These are phyloP conservation scores for Rhaphigaster nebulosa DNA, from an alignment of 2,888 invertebrate species.

Conservation along the genomic window DNA sequence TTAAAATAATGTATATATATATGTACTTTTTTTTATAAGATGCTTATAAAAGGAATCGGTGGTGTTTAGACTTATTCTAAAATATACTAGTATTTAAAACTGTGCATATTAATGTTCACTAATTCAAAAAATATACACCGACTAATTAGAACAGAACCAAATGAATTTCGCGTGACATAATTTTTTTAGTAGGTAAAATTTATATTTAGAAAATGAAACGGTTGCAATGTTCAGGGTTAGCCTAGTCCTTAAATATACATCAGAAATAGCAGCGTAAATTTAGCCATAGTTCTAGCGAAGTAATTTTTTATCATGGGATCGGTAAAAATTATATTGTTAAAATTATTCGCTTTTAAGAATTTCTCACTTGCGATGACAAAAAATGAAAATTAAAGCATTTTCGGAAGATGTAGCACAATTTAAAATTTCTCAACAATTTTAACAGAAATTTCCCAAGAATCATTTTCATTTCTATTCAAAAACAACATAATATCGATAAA, in stretches of 20 bases:
- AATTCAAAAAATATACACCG: background rate
- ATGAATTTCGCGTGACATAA: background rate
- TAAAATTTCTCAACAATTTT: too few species aligned
- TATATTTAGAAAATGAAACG: constrained; percentile 17
- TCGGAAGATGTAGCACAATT: too few species aligned
- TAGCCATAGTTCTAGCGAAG: background rate
- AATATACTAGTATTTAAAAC: too few species aligned
- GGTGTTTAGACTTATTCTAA: too few species aligned
- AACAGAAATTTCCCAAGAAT: too few species aligned
- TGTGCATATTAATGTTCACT: background rate
- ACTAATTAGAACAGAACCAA: background rate
- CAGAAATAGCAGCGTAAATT: constrained; percentile 27
- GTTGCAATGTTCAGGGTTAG: constrained; percentile 41
- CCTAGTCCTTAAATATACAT: constrained; percentile 25
- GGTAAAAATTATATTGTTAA: background rate
- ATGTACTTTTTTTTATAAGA: too few species aligned
- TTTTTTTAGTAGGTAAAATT: background rate
- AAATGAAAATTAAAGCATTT: too few species aligned
- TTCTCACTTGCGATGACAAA: too few species aligned
- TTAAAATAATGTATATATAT: too few species aligned
- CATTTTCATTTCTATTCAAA: too few species aligned
- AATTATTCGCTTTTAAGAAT: background rate
- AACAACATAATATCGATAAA: too few species aligned
- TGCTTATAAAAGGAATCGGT: too few species aligned
- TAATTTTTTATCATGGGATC: background rate